Evolutionary conservation across 2,797 vertebrate genomes (phyloP).

Genomic region (Natrix natrix): DNA sequence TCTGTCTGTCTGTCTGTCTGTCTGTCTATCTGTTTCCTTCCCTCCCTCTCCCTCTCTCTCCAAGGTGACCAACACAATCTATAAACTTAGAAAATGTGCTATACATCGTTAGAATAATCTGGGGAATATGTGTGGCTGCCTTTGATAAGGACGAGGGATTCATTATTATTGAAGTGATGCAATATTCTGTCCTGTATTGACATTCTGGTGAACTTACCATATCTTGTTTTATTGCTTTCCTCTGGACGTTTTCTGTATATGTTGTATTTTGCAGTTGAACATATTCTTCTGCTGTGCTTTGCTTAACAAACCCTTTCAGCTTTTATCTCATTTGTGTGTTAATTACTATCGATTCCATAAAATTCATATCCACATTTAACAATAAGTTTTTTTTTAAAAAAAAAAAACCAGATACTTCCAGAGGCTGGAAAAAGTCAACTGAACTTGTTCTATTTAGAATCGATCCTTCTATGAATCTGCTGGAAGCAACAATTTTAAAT

Average conservation of each 20-base stretch:
- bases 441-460: neutral
- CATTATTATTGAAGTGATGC: neutral
- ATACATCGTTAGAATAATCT: neutral
- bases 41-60: too few relatives aligned
- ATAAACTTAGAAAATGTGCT: neutral
- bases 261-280: neutral
- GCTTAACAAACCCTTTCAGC: neutral
- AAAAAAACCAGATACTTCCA: neutral
- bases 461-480: neutral
- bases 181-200: neutral
- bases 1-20: neutral
- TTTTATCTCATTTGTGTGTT: neutral
- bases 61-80: neutral
- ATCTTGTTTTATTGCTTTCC: neutral
- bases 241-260: neutral
- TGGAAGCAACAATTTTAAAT: neutral
- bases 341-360: neutral
- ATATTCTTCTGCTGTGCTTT: neutral
- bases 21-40: neutral
- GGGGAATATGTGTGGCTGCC: neutral
- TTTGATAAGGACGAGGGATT: neutral
- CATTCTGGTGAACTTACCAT: neutral
- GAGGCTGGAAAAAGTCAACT: neutral
- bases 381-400: neutral
- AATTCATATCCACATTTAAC: neutral